phyloP scores from a whole-genome alignment of 2,113 vertebrate genomes.

The Epinephelus moara region DNA sequence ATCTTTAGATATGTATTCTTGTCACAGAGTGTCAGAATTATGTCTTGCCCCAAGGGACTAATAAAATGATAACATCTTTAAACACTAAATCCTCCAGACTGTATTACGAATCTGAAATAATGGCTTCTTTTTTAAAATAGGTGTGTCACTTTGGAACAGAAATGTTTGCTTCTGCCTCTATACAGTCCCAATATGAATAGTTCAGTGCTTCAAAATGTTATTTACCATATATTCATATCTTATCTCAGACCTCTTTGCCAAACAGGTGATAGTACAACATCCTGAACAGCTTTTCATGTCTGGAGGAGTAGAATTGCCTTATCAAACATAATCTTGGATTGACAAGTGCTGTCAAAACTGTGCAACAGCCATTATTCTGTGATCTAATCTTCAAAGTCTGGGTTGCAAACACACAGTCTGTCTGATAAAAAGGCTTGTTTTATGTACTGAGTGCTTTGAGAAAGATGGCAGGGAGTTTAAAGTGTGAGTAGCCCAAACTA shows the following conservation, averaged over 20 bases:
- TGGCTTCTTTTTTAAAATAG: slow-evolving; percentile 1
- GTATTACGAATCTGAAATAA: slow-evolving; percentile 13
- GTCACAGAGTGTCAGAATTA: slow-evolving; percentile 30
- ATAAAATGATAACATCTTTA: slow-evolving; percentile 22
- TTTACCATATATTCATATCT: neutral
- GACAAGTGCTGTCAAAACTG: slow-evolving; percentile 26
- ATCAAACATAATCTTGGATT: slow-evolving; percentile 19
- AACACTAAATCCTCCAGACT: neutral
- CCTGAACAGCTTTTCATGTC: slow-evolving; percentile 9
- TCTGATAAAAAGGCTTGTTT: slow-evolving; percentile 24
- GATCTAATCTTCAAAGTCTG: slow-evolving; percentile 38
- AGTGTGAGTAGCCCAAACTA: slow-evolving; percentile 45
- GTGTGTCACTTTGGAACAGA: slow-evolving; percentile 1
- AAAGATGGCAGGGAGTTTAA: neutral
- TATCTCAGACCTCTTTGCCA: neutral
- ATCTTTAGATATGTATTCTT: slow-evolving; percentile 26
- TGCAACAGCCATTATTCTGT: neutral
- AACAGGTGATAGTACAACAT: neutral
- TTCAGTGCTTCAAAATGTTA: slow-evolving; percentile 4
- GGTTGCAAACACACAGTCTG: neutral
- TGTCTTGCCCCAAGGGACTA: slow-evolving; percentile 5
- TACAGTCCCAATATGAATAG: neutral
- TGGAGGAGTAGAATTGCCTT: slow-evolving; percentile 5
- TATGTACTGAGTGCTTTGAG: slow-evolving; percentile 16
- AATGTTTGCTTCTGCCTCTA: neutral